phyloP scores from a whole-genome alignment of 35 echinoderm and acorn worm genomes.

The Apostichopus japonicus region DNA sequence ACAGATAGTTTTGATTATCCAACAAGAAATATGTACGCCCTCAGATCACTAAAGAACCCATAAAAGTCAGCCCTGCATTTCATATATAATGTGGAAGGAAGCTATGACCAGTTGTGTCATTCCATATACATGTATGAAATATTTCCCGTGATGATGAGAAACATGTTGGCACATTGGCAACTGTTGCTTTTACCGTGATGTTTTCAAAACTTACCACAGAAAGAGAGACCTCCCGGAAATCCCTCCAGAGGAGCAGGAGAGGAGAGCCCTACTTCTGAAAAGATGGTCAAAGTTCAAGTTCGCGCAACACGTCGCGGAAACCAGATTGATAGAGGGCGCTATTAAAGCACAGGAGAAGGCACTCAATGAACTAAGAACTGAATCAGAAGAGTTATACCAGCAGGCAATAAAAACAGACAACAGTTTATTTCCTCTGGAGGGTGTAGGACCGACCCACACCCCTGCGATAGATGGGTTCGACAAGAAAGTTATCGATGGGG shows the following conservation, averaged over 20 bases:
- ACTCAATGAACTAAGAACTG: slow-evolving; percentile 71
- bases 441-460: slow-evolving; percentile 75
- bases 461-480: slow-evolving; percentile 81
- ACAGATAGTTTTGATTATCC: too few species aligned
- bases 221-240: slow-evolving; percentile 63
- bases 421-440: slow-evolving; percentile 65
- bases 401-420: slow-evolving; percentile 68
- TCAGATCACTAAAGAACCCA: too few species aligned
- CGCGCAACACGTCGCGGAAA: slow-evolving; percentile 70
- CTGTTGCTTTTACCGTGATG: background rate
- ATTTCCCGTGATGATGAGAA: too few species aligned
- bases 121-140: too few species aligned
- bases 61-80: background rate
- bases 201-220: slow-evolving; percentile 39
- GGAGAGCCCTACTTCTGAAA: slow-evolving; percentile 83
- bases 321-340: slow-evolving; percentile 45
- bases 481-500: slow-evolving; percentile 71
- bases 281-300: slow-evolving; percentile 74
- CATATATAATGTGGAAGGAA: background rate
- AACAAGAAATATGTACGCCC: too few species aligned
- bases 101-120: background rate
- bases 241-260: slow-evolving; percentile 74
- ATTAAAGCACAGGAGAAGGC: slow-evolving; percentile 81
- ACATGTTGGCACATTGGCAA: too few species aligned
- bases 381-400: slow-evolving; percentile 92